Evolutionary conservation across 2,888 invertebrate species (phyloP).

Genomic region (Craniophora ligustri): DNA sequence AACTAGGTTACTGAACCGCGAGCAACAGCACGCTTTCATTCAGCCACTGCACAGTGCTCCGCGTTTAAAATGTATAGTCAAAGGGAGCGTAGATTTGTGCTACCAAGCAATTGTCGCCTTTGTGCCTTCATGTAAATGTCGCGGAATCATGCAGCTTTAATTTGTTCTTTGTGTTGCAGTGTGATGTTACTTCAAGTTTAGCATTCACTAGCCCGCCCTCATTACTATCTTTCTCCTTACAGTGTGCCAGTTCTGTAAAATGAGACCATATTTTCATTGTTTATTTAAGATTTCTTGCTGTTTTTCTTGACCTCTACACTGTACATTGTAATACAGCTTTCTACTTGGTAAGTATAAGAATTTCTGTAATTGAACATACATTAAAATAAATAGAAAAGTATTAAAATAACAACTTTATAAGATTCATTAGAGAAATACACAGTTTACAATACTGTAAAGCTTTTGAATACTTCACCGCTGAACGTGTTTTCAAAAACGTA

Average conservation of each 20-base stretch:
- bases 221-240: conserved; percentile 28
- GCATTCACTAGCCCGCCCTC: conserved; percentile 27
- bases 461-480: too few relatives aligned
- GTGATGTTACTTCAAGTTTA: conserved; percentile 32
- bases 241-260: conserved; percentile 24
- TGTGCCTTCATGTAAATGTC: conserved; percentile 37
- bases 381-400: too few relatives aligned
- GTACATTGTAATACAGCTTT: background rate
- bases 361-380: too few relatives aligned
- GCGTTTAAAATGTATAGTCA: conserved; percentile 45
- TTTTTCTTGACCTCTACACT: conserved; percentile 7
- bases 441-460: too few relatives aligned
- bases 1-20: conserved; percentile 40
- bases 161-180: conserved; percentile 44
- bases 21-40: conserved; percentile 40
- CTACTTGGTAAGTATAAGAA: too few relatives aligned
- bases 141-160: conserved; percentile 22
- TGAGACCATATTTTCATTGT: conserved; percentile 16
- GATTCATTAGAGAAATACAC: too few relatives aligned
- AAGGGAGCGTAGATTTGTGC: conserved; percentile 39
- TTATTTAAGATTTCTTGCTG: conserved; percentile 4
- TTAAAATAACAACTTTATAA: too few relatives aligned
- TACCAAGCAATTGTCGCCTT: conserved; percentile 25
- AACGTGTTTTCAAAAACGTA: background rate
- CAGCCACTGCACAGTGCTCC: conserved; percentile 40